Conservation (phyloP, 1,140 invertebrate species). For the Oryzaephilus surinamensis region DNA sequence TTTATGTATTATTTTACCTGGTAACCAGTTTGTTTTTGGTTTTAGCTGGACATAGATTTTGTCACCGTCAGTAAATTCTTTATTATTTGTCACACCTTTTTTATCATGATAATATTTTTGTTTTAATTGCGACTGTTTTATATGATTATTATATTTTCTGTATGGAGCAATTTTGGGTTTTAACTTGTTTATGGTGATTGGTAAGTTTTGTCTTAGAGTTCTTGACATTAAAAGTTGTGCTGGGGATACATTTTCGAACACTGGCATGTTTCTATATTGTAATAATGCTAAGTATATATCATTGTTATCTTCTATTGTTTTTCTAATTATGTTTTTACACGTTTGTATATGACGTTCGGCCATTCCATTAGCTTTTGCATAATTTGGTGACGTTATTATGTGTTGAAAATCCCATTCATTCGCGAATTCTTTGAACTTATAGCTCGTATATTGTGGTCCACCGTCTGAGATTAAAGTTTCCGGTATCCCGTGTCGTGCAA, state of each 20-base stretch:
- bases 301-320: constrained; percentile 8
- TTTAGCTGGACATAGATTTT: too few species aligned
- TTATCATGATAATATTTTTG: background rate
- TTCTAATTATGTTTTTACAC: constrained; percentile 26
- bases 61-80: background rate
- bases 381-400: constrained; percentile 32
- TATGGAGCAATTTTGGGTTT: background rate
- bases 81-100: background rate
- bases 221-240: constrained; percentile 13
- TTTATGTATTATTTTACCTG: background rate
- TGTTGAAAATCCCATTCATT: constrained; percentile 32
- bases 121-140: background rate
- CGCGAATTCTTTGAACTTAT: constrained; percentile 31
- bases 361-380: constrained; percentile 31
- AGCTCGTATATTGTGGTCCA: constrained; percentile 14
- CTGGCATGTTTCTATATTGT: constrained; percentile 13
- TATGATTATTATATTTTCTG: background rate
- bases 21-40: background rate
- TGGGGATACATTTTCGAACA: constrained; percentile 21
- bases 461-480: constrained; percentile 31
- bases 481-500: constrained; percentile 29
- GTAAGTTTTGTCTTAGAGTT: background rate
- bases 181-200: background rate
- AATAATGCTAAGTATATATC: constrained; percentile 8
- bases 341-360: too few species aligned